Percentiles rank a stretch among this genome's conserved stretches.
phyloP scores from a whole-genome alignment of 2,113 vertebrate species.

The Phasianus colchicus region DNA sequence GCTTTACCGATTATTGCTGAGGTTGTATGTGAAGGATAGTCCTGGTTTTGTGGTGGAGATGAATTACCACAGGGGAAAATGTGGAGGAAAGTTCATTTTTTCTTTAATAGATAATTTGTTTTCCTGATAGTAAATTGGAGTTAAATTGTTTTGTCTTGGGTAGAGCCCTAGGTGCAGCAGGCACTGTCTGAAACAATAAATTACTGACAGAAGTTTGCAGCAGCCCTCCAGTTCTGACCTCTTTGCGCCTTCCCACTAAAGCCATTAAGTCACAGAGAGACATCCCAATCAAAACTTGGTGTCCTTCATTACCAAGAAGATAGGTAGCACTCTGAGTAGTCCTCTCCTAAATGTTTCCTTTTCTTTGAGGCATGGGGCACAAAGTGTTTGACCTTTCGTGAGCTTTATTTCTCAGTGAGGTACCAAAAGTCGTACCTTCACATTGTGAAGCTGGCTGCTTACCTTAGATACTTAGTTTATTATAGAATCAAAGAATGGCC shows the following conservation, averaged over 20 bases:
- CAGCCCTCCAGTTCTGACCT: not conserved
- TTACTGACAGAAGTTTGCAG: not conserved
- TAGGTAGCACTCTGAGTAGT: not conserved
- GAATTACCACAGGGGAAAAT: not conserved
- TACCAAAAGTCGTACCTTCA: not conserved
- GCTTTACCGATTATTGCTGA: not conserved
- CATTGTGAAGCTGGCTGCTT: not conserved
- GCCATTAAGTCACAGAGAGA: not conserved
- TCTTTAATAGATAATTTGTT: not conserved
- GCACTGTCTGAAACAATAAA: not conserved
- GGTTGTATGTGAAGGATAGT: not conserved
- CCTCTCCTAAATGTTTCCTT: not conserved
- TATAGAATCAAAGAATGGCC: no score
- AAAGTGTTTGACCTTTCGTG: not conserved
- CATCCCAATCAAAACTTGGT: not conserved
- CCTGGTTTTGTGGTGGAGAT: not conserved
- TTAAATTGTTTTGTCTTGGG: not conserved
- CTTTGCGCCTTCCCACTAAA: not conserved
- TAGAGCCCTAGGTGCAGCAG: no score
- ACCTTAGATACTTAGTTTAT: not conserved
- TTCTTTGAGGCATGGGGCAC: not conserved
- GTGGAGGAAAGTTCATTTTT: constrained; percentile 10
- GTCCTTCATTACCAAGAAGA: not conserved
- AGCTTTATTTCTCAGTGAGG: not conserved
- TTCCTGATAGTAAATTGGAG: not conserved